phyloP scores from a whole-genome alignment of 2,797 vertebrate species.

The Kryptopterus vitreolus region DNA sequence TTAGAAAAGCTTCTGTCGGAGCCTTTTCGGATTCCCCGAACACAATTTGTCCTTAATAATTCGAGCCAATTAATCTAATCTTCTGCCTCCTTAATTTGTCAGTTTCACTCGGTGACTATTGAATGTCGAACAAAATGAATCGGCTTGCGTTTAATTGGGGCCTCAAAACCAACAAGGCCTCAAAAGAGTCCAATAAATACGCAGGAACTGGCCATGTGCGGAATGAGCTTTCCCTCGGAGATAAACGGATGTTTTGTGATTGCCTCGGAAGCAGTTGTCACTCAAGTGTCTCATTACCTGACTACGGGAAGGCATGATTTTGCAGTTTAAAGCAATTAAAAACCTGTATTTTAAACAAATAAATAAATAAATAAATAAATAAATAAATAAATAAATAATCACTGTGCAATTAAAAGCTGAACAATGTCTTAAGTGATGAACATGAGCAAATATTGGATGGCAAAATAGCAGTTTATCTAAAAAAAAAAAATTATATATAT shows the following conservation, averaged over 20 bases:
- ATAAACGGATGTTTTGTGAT: background rate
- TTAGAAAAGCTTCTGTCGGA: background rate
- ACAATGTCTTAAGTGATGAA: background rate
- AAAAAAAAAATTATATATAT: no score
- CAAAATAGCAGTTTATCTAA: no score
- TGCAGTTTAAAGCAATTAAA: background rate
- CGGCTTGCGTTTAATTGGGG: background rate
- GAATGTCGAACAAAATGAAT: background rate
- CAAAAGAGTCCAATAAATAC: background rate
- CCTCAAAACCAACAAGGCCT: background rate
- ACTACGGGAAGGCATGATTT: background rate
- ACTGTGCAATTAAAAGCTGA: background rate
- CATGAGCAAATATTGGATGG: no score
- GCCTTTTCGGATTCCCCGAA: background rate
- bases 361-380: no score
- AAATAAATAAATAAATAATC: no score
- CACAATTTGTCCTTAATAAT: slow-evolving; percentile 2
- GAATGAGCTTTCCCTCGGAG: slow-evolving; percentile 12
- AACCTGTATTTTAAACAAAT: background rate
- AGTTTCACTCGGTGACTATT: slow-evolving; percentile 17
- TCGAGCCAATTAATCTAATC: slow-evolving; percentile 26
- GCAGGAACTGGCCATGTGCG: background rate
- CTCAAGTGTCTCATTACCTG: background rate
- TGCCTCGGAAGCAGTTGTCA: background rate
- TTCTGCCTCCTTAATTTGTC: slow-evolving; percentile 1